phyloP scores from a whole-genome alignment of 2,888 invertebrate genomes.

The Scrobipalpa atriplicella region DNA sequence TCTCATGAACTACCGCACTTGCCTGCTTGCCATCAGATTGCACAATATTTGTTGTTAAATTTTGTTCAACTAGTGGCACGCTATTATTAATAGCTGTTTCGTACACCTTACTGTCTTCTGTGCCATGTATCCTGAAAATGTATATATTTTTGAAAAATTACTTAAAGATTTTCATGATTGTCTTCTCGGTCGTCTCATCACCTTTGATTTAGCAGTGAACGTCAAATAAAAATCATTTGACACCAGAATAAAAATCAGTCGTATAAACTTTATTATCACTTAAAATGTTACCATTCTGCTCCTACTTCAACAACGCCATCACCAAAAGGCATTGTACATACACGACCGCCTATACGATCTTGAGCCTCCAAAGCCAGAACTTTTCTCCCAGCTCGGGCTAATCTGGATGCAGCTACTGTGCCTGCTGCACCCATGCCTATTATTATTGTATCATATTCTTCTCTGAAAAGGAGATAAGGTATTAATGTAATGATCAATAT shows the following conservation, averaged over 20 bases:
- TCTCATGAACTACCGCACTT: background rate
- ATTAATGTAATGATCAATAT: background rate
- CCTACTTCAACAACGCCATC: constrained; percentile 51
- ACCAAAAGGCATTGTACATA: constrained; percentile 47
- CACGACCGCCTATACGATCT: constrained; percentile 48
- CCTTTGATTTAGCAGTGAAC: too few relatives aligned
- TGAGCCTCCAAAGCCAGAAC: constrained; percentile 53
- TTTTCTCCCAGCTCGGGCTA: constrained; percentile 44
- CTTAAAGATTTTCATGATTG: too few relatives aligned
- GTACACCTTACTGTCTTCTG: constrained; percentile 4
- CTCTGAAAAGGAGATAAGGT: background rate
- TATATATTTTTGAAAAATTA: background rate
- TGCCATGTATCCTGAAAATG: constrained; percentile 27
- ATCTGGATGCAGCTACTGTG: constrained; percentile 43
- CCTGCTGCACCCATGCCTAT: constrained; percentile 53
- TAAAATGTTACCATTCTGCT: constrained; percentile 52
- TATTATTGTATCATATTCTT: constrained; percentile 51
- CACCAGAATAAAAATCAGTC: too few relatives aligned
- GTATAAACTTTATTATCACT: background rate
- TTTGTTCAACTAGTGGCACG: constrained; percentile 1
- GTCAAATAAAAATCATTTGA: background rate
- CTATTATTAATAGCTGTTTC: background rate
- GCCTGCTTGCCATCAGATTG: background rate
- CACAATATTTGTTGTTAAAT: background rate
- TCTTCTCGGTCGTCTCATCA: background rate